A percentile compares a stretch with the other conserved stretches of the same genome.
Conservation (phyloP, 2,888 invertebrate genomes). For the Eupithecia inturbata region DNA sequence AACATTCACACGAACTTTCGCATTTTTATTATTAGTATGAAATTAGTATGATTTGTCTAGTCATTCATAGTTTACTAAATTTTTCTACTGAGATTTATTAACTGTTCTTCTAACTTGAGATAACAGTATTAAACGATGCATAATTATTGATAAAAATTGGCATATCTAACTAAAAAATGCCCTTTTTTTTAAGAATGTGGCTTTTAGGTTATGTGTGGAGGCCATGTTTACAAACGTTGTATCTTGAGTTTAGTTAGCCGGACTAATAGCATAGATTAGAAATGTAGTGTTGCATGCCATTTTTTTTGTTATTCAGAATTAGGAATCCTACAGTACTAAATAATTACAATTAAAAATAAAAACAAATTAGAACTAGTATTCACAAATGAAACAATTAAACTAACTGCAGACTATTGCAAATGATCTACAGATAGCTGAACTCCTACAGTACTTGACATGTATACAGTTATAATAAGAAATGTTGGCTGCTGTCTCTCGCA, state of each 20-base stretch:
- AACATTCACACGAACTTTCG: too few species aligned
- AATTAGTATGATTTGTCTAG: too few species aligned
- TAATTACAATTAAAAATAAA: too few species aligned
- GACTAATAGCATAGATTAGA: not conserved
- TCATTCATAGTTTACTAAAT: not conserved
- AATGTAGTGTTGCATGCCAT: not conserved
- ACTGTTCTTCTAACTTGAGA: not conserved
- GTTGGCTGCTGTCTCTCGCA: constrained; percentile 40
- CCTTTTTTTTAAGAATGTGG: not conserved
- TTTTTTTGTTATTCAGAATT: not conserved
- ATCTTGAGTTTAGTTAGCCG: too few species aligned
- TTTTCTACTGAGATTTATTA: not conserved
- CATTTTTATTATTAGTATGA: too few species aligned
- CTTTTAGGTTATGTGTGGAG: not conserved
- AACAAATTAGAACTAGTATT: too few species aligned
- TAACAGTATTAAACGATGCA: not conserved
- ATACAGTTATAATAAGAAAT: too few species aligned
- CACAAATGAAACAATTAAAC: too few species aligned
- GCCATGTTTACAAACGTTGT: not conserved
- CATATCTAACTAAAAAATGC: too few species aligned
- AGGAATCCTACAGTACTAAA: not conserved
- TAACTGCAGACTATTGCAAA: too few species aligned
- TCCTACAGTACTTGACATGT: too few species aligned
- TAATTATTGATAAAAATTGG: not conserved
- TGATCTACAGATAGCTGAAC: too few species aligned